Base-by-base conservation (phyloP, 2,888 invertebrate species). In the Epinotia demarniana region DNA sequence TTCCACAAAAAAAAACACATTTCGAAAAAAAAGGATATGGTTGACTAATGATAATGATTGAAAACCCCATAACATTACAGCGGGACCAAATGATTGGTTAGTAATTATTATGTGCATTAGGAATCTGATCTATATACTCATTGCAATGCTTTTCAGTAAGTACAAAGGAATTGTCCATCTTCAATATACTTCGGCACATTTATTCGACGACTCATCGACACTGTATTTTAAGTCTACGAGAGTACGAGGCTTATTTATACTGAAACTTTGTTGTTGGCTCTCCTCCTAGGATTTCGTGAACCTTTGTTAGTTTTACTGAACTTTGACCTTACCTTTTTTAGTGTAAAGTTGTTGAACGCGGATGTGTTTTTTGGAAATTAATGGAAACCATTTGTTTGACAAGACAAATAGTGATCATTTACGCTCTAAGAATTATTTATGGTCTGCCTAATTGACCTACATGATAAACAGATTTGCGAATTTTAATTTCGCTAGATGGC, bases 271-370 rank as follows among this genome's bases (percentile, higher is more conserved):
- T 67, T 33, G 33, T 55, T n/a, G 33, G 8, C n/a, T 55, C 55
- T 33, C 33, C 53, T 27, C 4, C 16, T 12, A 53, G 27, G 23
- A 19, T 67, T 55, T 55, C 55, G 39, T 39, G 3, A 57, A 67
- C n/a, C 67, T 67, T 55, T 67, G 49, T 53, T 67, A 57, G 67
- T 39, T 57, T 57, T 53, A 67, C 55, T 55, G 18, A 57, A 68
- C 67, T 39, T 27, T 64, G 13, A 46, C 64, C 46, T 66, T 27
- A 57, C 39, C 68, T 68, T 43, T 69, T n/a, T 18, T 67, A 67
- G 12, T n/a, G 27, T 66, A 33, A 1, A 16, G 13, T 53, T 53
- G 1, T 53, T 53, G 53, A 53, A 53, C 6, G n/a, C 53, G 53
- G 53, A n/a, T n/a, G n/a, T n/a, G 5, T 49, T 53, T n/a, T 53